Conservation (phyloP, 2,888 invertebrate genomes). For the Ochlodes sylvanus region DNA sequence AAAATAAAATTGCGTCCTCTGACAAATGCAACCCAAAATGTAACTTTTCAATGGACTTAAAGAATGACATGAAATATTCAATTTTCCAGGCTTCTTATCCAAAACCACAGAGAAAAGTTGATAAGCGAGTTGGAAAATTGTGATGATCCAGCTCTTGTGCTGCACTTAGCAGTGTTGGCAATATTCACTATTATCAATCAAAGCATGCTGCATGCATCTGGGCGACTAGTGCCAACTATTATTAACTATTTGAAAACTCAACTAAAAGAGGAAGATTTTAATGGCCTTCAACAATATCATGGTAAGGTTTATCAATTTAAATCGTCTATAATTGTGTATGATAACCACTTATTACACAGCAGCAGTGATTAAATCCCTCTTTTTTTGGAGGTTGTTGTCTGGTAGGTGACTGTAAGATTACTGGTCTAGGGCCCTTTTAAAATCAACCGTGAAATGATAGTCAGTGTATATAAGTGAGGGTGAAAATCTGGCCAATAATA, state of each 20-base stretch:
- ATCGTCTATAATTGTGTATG: constrained; percentile 5
- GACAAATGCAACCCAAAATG: no score
- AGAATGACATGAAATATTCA: neutral
- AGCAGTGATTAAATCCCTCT: no score
- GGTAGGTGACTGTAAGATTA: no score
- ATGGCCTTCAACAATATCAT: constrained; percentile 89
- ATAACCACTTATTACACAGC: no score
- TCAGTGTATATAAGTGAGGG: no score
- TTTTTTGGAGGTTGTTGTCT: no score
- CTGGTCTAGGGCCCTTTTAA: no score
- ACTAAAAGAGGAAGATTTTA: constrained; percentile 87
- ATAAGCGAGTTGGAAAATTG: constrained; percentile 90
- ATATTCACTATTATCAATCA: constrained; percentile 93
- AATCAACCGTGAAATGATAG: no score
- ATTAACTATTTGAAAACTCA: constrained; percentile 89
- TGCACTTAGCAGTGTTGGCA: constrained; percentile 91
- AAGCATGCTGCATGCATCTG: constrained; percentile 95
- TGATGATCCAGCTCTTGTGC: constrained; percentile 90
- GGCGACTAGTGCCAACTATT: constrained; percentile 94
- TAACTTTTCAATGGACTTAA: no score
- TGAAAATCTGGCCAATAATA: no score
- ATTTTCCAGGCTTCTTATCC: constrained; percentile 87
- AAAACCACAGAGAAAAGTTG: constrained; percentile 92
- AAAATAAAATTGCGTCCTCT: no score
- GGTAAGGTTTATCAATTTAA: constrained; percentile 81